Evolutionary conservation across 2,113 vertebrate genomes (phyloP).

Genomic region (Etia nguti): DNA sequence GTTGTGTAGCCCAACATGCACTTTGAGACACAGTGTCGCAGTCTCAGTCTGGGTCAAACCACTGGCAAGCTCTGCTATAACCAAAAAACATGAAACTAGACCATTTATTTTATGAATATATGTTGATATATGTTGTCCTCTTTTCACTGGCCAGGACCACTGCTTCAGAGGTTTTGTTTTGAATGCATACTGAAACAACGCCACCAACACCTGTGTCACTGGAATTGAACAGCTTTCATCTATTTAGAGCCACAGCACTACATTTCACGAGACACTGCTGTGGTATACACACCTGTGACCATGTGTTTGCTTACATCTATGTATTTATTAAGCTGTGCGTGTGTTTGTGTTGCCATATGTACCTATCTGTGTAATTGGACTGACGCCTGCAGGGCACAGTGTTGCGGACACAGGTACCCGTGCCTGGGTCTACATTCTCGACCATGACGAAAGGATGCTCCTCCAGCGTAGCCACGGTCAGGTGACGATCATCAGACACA

Average conservation of each 20-base stretch:
- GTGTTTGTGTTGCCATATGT: not conserved
- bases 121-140: not conserved
- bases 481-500: conserved; percentile 86
- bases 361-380: conserved; percentile 87
- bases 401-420: conserved; percentile 91
- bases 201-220: no score
- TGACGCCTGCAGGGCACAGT: conserved; percentile 95
- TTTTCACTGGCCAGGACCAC: not conserved
- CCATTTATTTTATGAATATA: not conserved
- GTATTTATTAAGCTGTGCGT: not conserved
- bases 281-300: not conserved
- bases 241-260: not conserved
- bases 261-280: not conserved
- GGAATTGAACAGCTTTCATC: not conserved
- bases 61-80: not conserved
- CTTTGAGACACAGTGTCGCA: not conserved
- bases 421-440: conserved; percentile 88
- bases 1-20: not conserved
- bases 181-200: not conserved
- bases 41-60: not conserved
- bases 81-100: not conserved
- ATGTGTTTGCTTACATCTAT: not conserved
- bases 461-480: conserved; percentile 94
- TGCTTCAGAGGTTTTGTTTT: not conserved
- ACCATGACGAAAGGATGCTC: conserved; percentile 97